phyloP scores from a whole-genome alignment of 2,113 vertebrate species.

The Xenopus borealis region DNA sequence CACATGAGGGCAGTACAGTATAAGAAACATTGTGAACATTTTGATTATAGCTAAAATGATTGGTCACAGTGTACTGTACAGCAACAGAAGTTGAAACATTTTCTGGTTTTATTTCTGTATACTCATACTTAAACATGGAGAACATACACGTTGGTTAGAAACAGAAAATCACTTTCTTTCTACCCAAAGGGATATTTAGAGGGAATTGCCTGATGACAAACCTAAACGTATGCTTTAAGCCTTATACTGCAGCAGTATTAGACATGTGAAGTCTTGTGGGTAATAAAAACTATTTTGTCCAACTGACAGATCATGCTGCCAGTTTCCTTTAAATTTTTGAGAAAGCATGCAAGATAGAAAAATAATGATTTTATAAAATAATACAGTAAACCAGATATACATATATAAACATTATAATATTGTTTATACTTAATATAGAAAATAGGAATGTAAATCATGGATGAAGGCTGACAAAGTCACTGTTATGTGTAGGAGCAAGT shows the following conservation, averaged over 20 bases:
- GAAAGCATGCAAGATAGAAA: too few relatives aligned
- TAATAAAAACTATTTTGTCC: constrained; percentile 4
- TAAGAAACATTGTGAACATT: neutral
- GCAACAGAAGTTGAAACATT: constrained; percentile 2
- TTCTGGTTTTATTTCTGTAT: constrained; percentile 21
- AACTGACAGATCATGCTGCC: constrained; percentile 8
- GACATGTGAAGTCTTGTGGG: constrained; percentile 2
- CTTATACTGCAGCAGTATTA: constrained; percentile 6
- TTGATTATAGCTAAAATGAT: constrained; percentile 6
- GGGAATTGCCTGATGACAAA: constrained; percentile 30
- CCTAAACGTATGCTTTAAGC: constrained; percentile 14
- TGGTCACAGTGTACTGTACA: neutral
- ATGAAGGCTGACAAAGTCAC: too few relatives aligned
- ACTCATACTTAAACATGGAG: constrained; percentile 1
- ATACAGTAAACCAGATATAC: too few relatives aligned
- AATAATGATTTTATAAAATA: too few relatives aligned
- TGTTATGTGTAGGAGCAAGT: too few relatives aligned
- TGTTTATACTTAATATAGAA: too few relatives aligned
- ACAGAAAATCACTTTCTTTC: constrained; percentile 1
- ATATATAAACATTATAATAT: too few relatives aligned
- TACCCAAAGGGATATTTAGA: constrained; percentile 31
- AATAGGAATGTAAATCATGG: too few relatives aligned
- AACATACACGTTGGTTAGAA: constrained; percentile 4
- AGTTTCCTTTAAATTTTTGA: neutral
- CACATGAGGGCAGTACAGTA: constrained; percentile 31